Evolutionary conservation across 2,113 vertebrate genomes (phyloP), one percentile per base, ranked within the genome.

Genomic region (Heteronetta atricapilla): DNA sequence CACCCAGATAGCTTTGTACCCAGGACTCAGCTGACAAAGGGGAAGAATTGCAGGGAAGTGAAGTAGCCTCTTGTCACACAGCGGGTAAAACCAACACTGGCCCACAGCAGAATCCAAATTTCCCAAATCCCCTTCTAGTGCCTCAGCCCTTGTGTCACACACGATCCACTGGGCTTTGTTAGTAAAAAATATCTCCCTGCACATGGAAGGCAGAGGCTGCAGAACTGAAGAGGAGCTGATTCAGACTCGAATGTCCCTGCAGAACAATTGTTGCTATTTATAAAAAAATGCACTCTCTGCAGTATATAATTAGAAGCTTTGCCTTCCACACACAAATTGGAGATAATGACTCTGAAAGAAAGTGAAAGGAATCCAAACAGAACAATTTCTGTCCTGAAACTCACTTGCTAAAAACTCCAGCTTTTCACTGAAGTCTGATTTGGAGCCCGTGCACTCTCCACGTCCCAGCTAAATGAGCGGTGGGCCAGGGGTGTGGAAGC

Each of bases 241-340:
- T 93, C 94, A 93, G 88, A 93, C 82, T 82, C 90, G 92, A 93
- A 89, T 55, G 90, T 97, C 93, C 93, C 92, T 76, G 81, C 53
- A 90, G 93, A 96, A 97, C 95, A 97, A 96, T 97, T 84, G 70
- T 20, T 87, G 33, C 92, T 97, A 97, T 97, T 97, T 96, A 94
- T 96, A 94, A 97, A 90, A 90, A 96, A 96, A 94, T 74, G 83
- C 90, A 67, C 70, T 96, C 44, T 1, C 79, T 80, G 86, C 86
- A 93, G 70, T 63, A 50, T 94, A 82, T 96, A 95, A 96, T 96
- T 97, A 97, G 90, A 87, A 92, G 70, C 90, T 84, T 93, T 94
- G 86, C 83, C 70, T 96, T 93, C 90, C n/a, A 92, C 88, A 89
- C 80, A 89, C 59, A 90, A 87, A 94, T 73, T 89, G 78, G 62